phyloP scores from a whole-genome alignment of 1,140 invertebrate genomes.

The Holcopasites calliopsidis region DNA sequence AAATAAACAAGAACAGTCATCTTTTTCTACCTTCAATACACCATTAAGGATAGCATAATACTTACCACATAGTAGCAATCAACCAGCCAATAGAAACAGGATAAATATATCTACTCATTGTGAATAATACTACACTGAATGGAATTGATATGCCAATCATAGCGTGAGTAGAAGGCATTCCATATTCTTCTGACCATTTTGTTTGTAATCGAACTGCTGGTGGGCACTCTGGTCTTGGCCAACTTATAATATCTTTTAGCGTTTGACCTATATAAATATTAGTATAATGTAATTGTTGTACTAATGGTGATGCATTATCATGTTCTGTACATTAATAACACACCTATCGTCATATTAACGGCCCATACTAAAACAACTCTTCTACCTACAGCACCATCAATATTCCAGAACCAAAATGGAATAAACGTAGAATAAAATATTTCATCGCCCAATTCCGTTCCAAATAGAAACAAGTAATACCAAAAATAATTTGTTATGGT shows the following conservation, averaged over 20 bases:
- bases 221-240: slow-evolving; percentile 90
- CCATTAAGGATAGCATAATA: neutral
- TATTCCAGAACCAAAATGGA: slow-evolving; percentile 95
- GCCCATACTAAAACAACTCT: slow-evolving; percentile 91
- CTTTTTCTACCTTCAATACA: slow-evolving; percentile 5
- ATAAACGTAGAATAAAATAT: slow-evolving; percentile 93
- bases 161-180: slow-evolving; percentile 96
- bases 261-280: slow-evolving; percentile 85
- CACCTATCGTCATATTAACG: slow-evolving; percentile 91
- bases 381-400: slow-evolving; percentile 90
- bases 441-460: slow-evolving; percentile 92
- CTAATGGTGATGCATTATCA: neutral
- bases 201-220: slow-evolving; percentile 90
- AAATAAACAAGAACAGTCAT: slow-evolving; percentile 31
- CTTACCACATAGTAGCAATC: slow-evolving; percentile 81
- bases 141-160: slow-evolving; percentile 94
- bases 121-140: slow-evolving; percentile 90
- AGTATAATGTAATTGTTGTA: neutral
- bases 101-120: slow-evolving; percentile 90
- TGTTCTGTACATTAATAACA: slow-evolving; percentile 25
- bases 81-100: slow-evolving; percentile 80
- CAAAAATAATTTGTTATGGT: slow-evolving; percentile 89
- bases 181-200: slow-evolving; percentile 94
- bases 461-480: slow-evolving; percentile 92
- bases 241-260: slow-evolving; percentile 91